A percentile compares a stretch with the other conserved stretches of the same genome.
phyloP scores from a whole-genome alignment of 2,888 invertebrate genomes.

The Lampropteryx suffumata region DNA sequence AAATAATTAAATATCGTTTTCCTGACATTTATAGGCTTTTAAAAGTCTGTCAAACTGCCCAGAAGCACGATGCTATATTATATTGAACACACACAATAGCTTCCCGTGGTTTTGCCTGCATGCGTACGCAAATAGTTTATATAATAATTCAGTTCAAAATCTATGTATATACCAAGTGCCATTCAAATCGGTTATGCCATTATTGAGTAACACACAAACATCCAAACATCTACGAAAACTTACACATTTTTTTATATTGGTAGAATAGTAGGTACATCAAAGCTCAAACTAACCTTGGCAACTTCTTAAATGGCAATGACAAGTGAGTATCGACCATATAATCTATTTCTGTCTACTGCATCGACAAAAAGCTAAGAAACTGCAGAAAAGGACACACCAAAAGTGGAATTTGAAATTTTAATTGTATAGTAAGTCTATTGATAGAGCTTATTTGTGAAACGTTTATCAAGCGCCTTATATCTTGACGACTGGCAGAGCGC shows the following conservation, averaged over 20 bases:
- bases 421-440: constrained; percentile 48
- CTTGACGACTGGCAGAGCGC: neutral
- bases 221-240: too few relatives aligned
- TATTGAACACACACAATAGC: too few relatives aligned
- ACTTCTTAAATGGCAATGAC: too few relatives aligned
- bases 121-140: too few relatives aligned
- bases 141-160: too few relatives aligned
- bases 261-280: too few relatives aligned
- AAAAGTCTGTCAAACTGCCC: neutral
- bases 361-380: constrained; percentile 48
- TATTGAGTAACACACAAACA: too few relatives aligned
- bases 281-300: too few relatives aligned
- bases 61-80: neutral
- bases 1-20: neutral
- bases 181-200: too few relatives aligned
- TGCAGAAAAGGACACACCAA: constrained; percentile 51
- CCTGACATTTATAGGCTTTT: neutral
- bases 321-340: constrained; percentile 24
- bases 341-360: constrained; percentile 54
- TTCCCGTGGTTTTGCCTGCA: too few relatives aligned
- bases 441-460: constrained; percentile 35
- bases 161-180: too few relatives aligned
- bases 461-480: neutral
- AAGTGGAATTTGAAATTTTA: constrained; percentile 61
- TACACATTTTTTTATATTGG: too few relatives aligned